Conservation (phyloP, 2,113 vertebrate species). For the Notarius quadriscutis region DNA sequence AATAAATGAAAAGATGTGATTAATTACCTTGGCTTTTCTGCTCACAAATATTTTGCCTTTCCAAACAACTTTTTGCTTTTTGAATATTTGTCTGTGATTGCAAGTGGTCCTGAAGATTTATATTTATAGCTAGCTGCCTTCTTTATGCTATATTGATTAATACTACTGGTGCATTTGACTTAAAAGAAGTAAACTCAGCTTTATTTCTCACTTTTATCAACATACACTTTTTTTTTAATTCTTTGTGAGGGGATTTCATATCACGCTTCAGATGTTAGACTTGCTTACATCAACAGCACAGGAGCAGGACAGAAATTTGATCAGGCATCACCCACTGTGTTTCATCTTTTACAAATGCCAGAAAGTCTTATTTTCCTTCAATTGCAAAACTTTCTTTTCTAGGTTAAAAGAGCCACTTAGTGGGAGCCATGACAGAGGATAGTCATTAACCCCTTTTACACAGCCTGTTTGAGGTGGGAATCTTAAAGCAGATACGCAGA, state of each 20-base stretch:
- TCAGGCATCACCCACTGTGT: conserved; percentile 23
- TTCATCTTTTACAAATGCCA: conserved; percentile 30
- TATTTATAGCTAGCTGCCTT: conserved; percentile 17
- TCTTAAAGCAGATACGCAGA: no score
- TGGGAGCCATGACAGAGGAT: neutral
- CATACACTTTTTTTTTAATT: conserved; percentile 14
- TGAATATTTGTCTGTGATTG: conserved; percentile 21
- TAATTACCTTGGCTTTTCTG: conserved; percentile 38
- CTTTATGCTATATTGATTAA: conserved; percentile 28
- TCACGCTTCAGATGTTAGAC: conserved; percentile 32
- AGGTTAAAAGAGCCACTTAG: neutral
- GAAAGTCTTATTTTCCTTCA: conserved; percentile 17
- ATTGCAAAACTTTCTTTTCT: neutral
- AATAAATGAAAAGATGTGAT: conserved; percentile 18
- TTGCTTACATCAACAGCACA: conserved; percentile 33
- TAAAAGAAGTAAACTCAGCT: conserved; percentile 15
- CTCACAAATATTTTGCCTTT: conserved; percentile 9
- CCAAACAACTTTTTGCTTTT: conserved; percentile 3
- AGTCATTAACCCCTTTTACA: neutral
- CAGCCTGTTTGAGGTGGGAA: no score
- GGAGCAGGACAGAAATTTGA: conserved; percentile 33
- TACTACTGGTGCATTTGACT: conserved; percentile 31
- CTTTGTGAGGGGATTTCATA: conserved; percentile 9
- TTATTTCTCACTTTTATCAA: conserved; percentile 39
- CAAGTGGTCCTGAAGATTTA: neutral